A percentile compares a stretch with the other conserved stretches of the same genome.
Conservation (phyloP, 2,797 vertebrate genomes). For the Hapalemur alaotrensis region DNA sequence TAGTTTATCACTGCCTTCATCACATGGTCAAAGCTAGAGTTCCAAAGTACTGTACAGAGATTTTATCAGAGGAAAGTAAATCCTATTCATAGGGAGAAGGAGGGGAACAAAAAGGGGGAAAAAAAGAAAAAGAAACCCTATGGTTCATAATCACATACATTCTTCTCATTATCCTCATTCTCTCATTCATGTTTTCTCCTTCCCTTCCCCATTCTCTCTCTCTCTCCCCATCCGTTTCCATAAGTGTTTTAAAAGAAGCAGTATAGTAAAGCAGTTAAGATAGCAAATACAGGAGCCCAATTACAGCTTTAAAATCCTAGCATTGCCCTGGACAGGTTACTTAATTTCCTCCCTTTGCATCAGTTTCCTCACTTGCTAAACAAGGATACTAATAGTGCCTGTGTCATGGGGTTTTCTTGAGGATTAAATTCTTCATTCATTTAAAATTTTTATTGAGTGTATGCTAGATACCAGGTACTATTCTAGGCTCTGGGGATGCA, state of each 20-base stretch:
- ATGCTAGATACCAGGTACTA: background rate
- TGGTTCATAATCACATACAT: background rate
- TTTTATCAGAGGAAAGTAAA: background rate
- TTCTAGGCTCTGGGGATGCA: background rate
- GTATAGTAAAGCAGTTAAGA: background rate
- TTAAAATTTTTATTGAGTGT: background rate
- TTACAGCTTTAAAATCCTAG: background rate
- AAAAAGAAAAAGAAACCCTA: background rate
- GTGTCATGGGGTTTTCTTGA: background rate
- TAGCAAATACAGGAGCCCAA: background rate
- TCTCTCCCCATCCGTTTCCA: background rate
- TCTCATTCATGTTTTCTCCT: background rate
- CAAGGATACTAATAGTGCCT: background rate
- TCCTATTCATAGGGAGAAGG: background rate
- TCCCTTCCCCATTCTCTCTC: background rate
- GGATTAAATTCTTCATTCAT: background rate
- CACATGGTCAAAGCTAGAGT: background rate
- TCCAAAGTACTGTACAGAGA: background rate
- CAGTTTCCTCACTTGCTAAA: background rate
- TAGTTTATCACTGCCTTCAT: background rate
- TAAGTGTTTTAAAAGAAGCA: background rate
- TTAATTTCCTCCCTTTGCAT: background rate
- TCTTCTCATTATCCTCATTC: background rate
- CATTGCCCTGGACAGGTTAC: background rate
- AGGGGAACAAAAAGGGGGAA: background rate